phyloP scores from a whole-genome alignment of 2,113 vertebrate genomes.

The Lota lota region DNA sequence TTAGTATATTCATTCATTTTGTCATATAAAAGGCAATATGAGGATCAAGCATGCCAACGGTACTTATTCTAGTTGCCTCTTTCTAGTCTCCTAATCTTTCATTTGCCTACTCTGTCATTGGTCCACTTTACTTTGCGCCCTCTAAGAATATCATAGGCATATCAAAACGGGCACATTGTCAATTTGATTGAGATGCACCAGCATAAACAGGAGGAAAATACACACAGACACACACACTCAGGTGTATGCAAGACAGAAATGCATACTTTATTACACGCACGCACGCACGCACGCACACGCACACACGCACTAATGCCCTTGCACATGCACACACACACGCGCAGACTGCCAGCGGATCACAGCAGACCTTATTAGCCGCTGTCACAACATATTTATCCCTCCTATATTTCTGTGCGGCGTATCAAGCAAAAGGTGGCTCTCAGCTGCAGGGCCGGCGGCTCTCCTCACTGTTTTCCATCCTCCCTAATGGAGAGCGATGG shows the following conservation, averaged over 20 bases:
- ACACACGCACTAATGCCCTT: constrained; percentile 12
- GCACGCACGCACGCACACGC: constrained; percentile 19
- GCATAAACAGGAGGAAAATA: constrained; percentile 20
- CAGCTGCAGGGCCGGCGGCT: constrained; percentile 59
- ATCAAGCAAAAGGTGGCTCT: constrained; percentile 70
- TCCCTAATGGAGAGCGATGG: constrained; percentile 76
- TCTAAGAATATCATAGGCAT: constrained; percentile 21
- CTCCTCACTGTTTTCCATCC: constrained; percentile 69
- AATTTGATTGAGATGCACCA: neutral
- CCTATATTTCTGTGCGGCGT: constrained; percentile 69
- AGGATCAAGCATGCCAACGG: constrained; percentile 52
- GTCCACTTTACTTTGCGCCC: constrained; percentile 18
- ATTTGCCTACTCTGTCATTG: constrained; percentile 27
- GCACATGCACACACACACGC: constrained; percentile 10
- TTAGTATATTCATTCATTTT: constrained; percentile 44
- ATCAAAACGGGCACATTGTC: constrained; percentile 15
- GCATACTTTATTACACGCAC: constrained; percentile 7
- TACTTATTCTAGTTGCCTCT: constrained; percentile 18
- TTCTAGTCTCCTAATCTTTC: constrained; percentile 28
- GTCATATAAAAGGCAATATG: constrained; percentile 31
- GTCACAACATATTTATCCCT: constrained; percentile 80
- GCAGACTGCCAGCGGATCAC: constrained; percentile 32
- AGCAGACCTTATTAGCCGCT: constrained; percentile 75
- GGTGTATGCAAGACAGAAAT: constrained; percentile 11
- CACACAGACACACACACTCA: constrained; percentile 10